These are phyloP conservation scores for Graptemys geographica DNA, from an alignment of 2,797 vertebrate genomes.

Conservation along the genomic window DNA sequence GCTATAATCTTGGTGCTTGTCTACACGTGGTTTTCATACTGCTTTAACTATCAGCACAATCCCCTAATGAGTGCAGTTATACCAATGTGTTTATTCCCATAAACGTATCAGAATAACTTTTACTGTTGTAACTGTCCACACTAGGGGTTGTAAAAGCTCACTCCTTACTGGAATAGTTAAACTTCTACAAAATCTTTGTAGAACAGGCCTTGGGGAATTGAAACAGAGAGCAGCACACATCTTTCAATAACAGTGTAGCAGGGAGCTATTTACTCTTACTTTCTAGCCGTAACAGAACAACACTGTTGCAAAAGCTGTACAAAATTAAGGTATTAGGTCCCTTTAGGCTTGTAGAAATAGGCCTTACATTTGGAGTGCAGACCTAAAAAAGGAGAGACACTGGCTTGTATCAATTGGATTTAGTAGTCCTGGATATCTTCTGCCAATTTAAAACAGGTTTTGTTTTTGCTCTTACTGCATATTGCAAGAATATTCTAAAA, in stretches of 20 bases:
- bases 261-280: rapidly evolving
- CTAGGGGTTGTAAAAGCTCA: rapidly evolving
- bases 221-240: rapidly evolving
- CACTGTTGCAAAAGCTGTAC: not conserved
- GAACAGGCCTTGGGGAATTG: rapidly evolving
- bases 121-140: rapidly evolving
- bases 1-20: not conserved
- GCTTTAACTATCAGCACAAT: not conserved
- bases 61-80: not conserved
- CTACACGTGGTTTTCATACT: not conserved
- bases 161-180: not conserved
- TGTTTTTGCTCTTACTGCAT: rapidly evolving
- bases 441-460: not conserved
- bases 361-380: not conserved
- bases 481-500: not conserved
- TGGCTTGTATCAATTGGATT: rapidly evolving
- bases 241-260: rapidly evolving
- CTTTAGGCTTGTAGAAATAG: not conserved
- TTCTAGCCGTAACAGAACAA: rapidly evolving
- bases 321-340: not conserved
- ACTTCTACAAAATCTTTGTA: rapidly evolving
- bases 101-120: not conserved
- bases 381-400: not conserved
- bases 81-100: not conserved
- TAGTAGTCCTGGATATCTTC: rapidly evolving